Percentiles rank a stretch among this genome's conserved stretches.
Conservation (phyloP, 2,888 invertebrate species). For the Xestia c-nigrum region DNA sequence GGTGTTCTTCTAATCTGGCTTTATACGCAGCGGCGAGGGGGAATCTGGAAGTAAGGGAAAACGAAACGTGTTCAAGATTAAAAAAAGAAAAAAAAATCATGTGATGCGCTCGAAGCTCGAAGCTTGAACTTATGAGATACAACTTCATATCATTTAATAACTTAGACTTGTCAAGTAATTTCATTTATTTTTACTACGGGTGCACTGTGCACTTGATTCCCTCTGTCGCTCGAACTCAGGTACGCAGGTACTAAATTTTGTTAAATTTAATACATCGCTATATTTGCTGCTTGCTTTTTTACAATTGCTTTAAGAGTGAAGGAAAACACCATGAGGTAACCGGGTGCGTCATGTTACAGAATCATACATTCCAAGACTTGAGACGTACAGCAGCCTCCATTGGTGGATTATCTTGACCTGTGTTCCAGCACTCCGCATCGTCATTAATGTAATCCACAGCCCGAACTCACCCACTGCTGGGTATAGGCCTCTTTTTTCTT, state of each 20-base stretch:
- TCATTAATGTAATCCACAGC: no score
- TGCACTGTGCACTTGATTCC: neutral
- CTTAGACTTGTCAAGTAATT: no score
- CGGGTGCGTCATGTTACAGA: neutral
- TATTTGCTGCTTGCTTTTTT: no score
- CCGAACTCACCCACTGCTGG: no score
- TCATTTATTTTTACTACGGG: no score
- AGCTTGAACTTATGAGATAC: no score
- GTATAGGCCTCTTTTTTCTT: no score
- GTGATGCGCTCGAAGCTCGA: no score
- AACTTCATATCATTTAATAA: no score
- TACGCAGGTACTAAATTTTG: neutral
- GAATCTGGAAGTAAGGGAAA: constrained; percentile 39
- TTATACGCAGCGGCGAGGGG: constrained; percentile 50
- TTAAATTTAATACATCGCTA: neutral
- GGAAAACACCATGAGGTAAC: neutral
- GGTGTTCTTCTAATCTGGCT: constrained; percentile 65
- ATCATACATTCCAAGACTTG: neutral
- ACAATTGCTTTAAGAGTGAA: neutral
- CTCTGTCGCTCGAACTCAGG: neutral
- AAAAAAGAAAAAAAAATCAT: neutral
- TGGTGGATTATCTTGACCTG: neutral
- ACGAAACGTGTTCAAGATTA: neutral
- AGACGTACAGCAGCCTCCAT: neutral
- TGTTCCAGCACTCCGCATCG: no score